These are phyloP conservation scores for Diplosoma virens DNA, from an alignment of 23 tunicate species.

Conservation along the genomic window DNA sequence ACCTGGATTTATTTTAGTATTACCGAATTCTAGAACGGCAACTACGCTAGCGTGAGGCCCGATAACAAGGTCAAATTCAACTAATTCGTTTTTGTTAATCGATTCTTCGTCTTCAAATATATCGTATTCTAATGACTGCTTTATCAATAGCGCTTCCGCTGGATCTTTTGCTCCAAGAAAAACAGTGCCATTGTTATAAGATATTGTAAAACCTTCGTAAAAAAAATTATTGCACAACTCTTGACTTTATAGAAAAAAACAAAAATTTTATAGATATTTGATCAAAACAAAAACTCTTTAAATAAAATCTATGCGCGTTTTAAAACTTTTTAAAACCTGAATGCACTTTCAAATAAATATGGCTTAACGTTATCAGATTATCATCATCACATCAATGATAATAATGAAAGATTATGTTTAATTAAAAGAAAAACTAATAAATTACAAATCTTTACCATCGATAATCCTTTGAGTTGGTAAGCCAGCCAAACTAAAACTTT, in stretches of 20 bases:
- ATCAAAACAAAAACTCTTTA: no score
- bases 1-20: not conserved
- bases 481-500: constrained; percentile 81
- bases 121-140: constrained; percentile 52
- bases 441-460: constrained; percentile 70
- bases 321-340: no score
- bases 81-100: not conserved
- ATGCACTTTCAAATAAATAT: no score
- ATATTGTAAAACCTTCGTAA: constrained; percentile 37
- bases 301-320: no score
- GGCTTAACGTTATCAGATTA: no score
- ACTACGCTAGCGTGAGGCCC: constrained; percentile 74
- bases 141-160: constrained; percentile 54
- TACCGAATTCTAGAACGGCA: constrained; percentile 51
- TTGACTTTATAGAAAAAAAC: not conserved
- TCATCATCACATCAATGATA: no score
- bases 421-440: no score
- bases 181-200: constrained; percentile 95
- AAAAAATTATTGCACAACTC: no score
- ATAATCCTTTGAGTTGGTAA: constrained; percentile 30
- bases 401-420: no score
- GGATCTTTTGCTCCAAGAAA: constrained; percentile 49
- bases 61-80: constrained; percentile 73
- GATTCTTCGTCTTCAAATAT: constrained; percentile 48
- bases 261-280: no score